Conservation (phyloP, 1,140 invertebrate genomes). For the Paralvinella palmiformis region DNA sequence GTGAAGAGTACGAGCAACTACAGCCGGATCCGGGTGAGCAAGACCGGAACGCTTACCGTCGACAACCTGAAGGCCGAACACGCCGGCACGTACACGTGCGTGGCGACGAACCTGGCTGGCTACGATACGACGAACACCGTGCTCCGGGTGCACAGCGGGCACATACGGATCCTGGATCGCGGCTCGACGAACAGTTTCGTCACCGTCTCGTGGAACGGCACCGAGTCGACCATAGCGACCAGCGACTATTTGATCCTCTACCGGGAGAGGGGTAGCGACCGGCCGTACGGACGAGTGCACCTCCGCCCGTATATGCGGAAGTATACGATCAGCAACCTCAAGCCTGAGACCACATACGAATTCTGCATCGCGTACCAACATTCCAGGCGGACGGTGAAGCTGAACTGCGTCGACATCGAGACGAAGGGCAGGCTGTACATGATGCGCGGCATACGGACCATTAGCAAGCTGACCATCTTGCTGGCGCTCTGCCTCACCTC, state of each 20-base stretch:
- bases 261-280: conserved; percentile 5
- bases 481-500: conserved; percentile 35
- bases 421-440: conserved; percentile 31
- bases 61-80: conserved; percentile 29
- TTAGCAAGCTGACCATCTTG: conserved; percentile 32
- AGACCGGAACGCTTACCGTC: conserved; percentile 41
- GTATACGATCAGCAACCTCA: conserved; percentile 50
- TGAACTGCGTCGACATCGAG: conserved; percentile 46
- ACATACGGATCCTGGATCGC: conserved; percentile 43
- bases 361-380: conserved; percentile 50
- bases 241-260: conserved; percentile 49
- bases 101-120: conserved; percentile 33
- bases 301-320: conserved; percentile 32
- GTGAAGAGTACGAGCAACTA: conserved; percentile 38
- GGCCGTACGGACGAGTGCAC: conserved; percentile 27
- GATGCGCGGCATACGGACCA: conserved; percentile 34
- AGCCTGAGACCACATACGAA: conserved; percentile 48
- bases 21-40: conserved; percentile 33
- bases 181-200: conserved; percentile 47
- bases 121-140: conserved; percentile 37
- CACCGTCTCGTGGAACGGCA: conserved; percentile 52
- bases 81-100: conserved; percentile 38
- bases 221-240: conserved; percentile 40
- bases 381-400: conserved; percentile 34
- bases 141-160: conserved; percentile 41